Evolutionary conservation across 1,140 invertebrate genomes (phyloP).

Genomic region (Oscheius sp.): DNA sequence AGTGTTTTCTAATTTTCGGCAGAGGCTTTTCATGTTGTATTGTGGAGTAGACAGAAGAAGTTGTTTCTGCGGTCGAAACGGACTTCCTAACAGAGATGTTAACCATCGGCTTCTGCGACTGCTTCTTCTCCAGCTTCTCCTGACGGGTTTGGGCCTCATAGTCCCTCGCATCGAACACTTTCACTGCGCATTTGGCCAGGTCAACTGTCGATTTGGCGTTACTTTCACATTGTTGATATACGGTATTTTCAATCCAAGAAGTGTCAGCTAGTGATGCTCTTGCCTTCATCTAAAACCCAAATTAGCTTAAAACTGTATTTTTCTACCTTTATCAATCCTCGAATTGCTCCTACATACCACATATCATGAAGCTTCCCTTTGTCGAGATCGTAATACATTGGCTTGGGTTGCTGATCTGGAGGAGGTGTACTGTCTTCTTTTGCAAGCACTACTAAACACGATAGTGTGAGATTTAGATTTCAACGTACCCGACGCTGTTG

Average conservation of each 20-base stretch:
- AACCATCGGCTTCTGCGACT: neutral
- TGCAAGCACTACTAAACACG: no score
- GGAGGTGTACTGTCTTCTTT: no score
- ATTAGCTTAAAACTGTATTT: neutral
- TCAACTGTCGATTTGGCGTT: neutral
- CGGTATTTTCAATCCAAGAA: neutral
- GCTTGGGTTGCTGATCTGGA: neutral
- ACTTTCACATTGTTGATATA: conserved; percentile 8
- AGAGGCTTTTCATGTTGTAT: neutral
- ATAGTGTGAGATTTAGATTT: neutral
- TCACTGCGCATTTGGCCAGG: conserved; percentile 6
- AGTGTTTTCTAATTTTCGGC: neutral
- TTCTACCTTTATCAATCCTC: conserved; percentile 1
- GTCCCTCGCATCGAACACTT: conserved; percentile 2
- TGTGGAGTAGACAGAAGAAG: neutral
- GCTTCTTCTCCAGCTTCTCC: neutral
- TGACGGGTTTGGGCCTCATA: neutral
- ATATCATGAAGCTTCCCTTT: neutral
- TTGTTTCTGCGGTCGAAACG: neutral
- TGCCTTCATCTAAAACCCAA: neutral
- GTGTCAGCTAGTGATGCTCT: neutral
- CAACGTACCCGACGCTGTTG: neutral
- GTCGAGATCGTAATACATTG: neutral
- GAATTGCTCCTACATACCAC: neutral
- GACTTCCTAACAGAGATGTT: neutral